A percentile compares a stretch with the other conserved stretches of the same genome.
phyloP scores from a whole-genome alignment of 2,797 vertebrate species.

The Muscicapa comitata region DNA sequence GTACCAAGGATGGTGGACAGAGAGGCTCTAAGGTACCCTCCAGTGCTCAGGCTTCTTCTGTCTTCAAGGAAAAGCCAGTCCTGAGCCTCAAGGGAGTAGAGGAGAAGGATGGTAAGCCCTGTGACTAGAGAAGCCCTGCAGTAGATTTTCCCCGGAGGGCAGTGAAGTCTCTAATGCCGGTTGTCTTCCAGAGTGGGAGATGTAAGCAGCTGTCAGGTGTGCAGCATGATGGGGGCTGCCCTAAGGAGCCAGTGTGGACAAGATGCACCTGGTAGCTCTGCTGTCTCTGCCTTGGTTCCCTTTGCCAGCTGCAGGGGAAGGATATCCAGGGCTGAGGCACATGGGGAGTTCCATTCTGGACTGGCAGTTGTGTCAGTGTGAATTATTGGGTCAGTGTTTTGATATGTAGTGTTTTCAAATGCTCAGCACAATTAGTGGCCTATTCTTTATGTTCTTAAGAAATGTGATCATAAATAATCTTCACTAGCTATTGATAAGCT shows the following conservation, averaged over 20 bases:
- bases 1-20: background rate
- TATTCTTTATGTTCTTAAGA: background rate
- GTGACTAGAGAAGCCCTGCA: background rate
- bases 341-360: background rate
- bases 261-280: background rate
- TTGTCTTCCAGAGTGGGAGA: background rate
- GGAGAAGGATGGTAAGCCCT: background rate
- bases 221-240: rapidly evolving
- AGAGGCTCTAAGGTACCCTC: background rate
- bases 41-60: background rate
- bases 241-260: background rate
- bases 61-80: background rate
- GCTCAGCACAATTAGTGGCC: background rate
- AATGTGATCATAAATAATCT: background rate
- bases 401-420: background rate
- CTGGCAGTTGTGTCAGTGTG: background rate
- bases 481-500: background rate
- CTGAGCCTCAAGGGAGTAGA: background rate
- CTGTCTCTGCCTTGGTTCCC: background rate
- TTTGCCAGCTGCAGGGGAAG: background rate
- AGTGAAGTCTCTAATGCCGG: background rate
- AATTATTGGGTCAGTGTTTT: background rate
- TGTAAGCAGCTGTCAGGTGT: background rate
- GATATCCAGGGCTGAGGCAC: background rate
- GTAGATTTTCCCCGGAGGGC: background rate